Conservation (phyloP, 2,797 vertebrate genomes). For the Enteromius mattozi region DNA sequence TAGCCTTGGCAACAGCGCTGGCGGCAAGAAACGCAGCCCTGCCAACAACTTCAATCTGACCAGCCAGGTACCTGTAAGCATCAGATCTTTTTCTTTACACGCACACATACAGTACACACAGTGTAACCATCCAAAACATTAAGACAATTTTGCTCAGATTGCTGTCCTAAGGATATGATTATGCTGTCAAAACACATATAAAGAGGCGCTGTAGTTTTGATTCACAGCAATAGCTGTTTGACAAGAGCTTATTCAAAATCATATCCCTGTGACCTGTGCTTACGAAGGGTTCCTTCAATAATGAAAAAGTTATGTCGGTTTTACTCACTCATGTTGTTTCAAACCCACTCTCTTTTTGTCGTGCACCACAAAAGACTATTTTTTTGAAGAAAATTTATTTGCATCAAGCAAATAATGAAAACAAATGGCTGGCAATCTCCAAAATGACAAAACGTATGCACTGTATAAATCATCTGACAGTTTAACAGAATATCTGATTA, state of each 20-base stretch:
- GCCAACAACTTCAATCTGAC: constrained; percentile 96
- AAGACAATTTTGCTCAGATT: background rate
- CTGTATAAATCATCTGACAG: background rate
- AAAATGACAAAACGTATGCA: background rate
- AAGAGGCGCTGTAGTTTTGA: background rate
- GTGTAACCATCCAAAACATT: background rate
- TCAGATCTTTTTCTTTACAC: constrained; percentile 74
- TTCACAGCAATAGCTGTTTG: background rate
- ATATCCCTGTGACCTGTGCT: background rate
- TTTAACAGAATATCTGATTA: background rate
- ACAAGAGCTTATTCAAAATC: background rate
- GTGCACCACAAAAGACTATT: background rate
- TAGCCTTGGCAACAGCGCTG: constrained; percentile 87
- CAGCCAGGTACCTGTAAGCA: constrained; percentile 99
- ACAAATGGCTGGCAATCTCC: background rate
- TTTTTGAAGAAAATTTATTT: background rate
- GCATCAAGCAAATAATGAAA: background rate
- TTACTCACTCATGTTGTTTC: background rate
- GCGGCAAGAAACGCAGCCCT: constrained; percentile 94
- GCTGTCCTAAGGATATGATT: background rate
- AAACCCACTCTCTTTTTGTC: background rate
- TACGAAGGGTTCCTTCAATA: background rate
- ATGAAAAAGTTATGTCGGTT: background rate
- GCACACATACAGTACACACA: constrained; percentile 20
- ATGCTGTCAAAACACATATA: constrained; percentile 22